A percentile compares a stretch with the other conserved stretches of the same genome.
Evolutionary conservation across 2,797 vertebrate species (phyloP).

Genomic region (Sebastiscus albofasciatus): DNA sequence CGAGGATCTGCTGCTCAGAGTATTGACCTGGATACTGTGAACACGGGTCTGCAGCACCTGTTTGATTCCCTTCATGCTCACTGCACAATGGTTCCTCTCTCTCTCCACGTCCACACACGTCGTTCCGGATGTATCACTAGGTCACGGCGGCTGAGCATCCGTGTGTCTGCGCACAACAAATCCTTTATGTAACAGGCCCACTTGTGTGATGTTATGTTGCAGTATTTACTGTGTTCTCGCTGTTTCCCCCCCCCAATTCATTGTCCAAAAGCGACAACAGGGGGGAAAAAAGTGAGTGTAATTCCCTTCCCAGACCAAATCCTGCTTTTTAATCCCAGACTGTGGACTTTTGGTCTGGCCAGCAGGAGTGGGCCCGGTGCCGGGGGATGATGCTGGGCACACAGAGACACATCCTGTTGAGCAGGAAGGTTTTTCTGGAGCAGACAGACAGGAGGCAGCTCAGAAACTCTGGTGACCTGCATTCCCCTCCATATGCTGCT

Average conservation of each 20-base stretch:
- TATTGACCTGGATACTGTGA: slow-evolving; percentile 78
- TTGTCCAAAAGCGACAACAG: slow-evolving; percentile 2
- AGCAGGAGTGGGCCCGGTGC: slow-evolving; percentile 71
- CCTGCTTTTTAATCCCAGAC: slow-evolving; percentile 72
- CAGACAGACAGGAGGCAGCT: slow-evolving; percentile 68
- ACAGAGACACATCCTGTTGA: slow-evolving; percentile 41
- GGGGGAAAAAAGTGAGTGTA: slow-evolving; percentile 36
- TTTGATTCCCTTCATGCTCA: slow-evolving; percentile 64
- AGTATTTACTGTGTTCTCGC: slow-evolving; percentile 22
- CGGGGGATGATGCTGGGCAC: slow-evolving; percentile 46
- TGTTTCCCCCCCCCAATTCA: not conserved
- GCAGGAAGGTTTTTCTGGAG: slow-evolving; percentile 66
- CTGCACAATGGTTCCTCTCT: slow-evolving; percentile 29
- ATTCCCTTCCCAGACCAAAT: slow-evolving; percentile 74
- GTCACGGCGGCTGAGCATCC: slow-evolving; percentile 39
- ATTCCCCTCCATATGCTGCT: slow-evolving; percentile 76
- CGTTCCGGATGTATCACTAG: slow-evolving; percentile 31
- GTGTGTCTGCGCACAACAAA: slow-evolving; percentile 29
- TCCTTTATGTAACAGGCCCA: slow-evolving; percentile 70
- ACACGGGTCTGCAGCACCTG: slow-evolving; percentile 69
- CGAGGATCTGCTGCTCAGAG: slow-evolving; percentile 54
- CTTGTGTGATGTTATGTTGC: slow-evolving; percentile 40
- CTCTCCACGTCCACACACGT: slow-evolving; percentile 5
- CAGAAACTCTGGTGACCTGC: slow-evolving; percentile 77
- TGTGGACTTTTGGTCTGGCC: slow-evolving; percentile 68